Evolutionary conservation across 2,797 vertebrate species (phyloP).

Genomic region (Brachyrhaphis roseni): DNA sequence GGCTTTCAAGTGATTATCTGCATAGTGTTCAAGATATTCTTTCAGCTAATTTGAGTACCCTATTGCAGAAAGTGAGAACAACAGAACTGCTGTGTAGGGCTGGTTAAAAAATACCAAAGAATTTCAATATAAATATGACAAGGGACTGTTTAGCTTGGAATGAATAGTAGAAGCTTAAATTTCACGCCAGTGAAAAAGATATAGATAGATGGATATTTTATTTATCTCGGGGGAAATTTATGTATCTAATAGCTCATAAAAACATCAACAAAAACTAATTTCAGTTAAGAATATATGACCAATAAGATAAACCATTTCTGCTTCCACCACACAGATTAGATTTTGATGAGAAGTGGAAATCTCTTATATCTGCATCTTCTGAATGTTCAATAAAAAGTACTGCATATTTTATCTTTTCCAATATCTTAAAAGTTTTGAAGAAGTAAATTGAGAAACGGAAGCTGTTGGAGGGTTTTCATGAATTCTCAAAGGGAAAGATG

Average conservation of each 20-base stretch:
- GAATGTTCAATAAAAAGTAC: not conserved
- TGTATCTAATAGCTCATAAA: too few relatives aligned
- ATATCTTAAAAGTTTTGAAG: not conserved
- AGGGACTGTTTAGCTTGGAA: not conserved
- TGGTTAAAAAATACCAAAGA: slow-evolving; percentile 9
- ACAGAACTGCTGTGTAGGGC: slow-evolving; percentile 1
- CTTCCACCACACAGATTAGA: not conserved
- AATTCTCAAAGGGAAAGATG: slow-evolving; percentile 5
- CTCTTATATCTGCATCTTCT: not conserved
- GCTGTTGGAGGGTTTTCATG: not conserved
- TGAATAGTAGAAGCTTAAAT: not conserved
- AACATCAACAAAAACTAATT: too few relatives aligned
- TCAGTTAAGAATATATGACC: not conserved
- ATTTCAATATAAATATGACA: not conserved
- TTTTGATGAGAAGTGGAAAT: not conserved
- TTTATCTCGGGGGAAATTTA: too few relatives aligned
- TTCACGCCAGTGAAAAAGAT: not conserved
- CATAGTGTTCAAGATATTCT: slow-evolving; percentile 23
- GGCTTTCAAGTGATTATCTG: slow-evolving; percentile 26
- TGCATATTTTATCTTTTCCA: not conserved
- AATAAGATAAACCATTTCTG: not conserved
- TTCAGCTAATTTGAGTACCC: slow-evolving; percentile 16
- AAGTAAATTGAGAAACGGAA: slow-evolving; percentile 3
- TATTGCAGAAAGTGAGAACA: slow-evolving; percentile 2
- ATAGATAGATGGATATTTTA: too few relatives aligned